Conservation (phyloP, 2,797 vertebrate species). For the Siniperca obscura region DNA sequence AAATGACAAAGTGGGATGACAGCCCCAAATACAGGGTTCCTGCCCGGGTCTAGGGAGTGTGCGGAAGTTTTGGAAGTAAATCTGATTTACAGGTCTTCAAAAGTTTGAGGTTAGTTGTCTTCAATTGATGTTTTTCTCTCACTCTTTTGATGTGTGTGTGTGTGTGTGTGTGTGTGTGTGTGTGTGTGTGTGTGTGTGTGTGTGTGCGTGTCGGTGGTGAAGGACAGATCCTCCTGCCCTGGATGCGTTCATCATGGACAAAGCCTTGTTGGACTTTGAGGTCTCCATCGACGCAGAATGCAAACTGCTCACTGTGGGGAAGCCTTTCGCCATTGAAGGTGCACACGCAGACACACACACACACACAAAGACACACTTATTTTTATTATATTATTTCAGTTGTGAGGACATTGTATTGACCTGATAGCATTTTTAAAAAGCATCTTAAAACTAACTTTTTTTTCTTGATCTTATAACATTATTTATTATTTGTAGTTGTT, state of each 20-base stretch:
- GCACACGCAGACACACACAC: constrained; percentile 29
- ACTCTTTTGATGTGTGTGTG: constrained; percentile 26
- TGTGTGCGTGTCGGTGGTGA: constrained; percentile 75
- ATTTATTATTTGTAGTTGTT: background rate
- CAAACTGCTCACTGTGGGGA: constrained; percentile 95
- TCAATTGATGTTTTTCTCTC: constrained; percentile 58
- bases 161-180: constrained; percentile 45
- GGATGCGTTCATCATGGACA: constrained; percentile 98
- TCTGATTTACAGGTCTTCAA: constrained; percentile 33
- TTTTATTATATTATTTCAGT: background rate
- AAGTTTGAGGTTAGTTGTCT: constrained; percentile 30
- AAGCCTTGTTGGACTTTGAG: constrained; percentile 95
- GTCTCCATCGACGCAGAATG: constrained; percentile 97
- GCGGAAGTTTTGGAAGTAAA: constrained; percentile 33
- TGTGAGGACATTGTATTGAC: constrained; percentile 14
- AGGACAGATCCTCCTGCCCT: constrained; percentile 94
- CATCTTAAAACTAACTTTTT: background rate
- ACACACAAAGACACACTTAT: constrained; percentile 1
- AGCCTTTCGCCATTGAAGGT: constrained; percentile 98
- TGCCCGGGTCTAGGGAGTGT: background rate
- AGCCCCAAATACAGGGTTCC: constrained; percentile 21
- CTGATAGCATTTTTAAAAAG: background rate
- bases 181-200: constrained; percentile 40
- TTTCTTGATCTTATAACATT: background rate
- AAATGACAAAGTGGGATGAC: constrained; percentile 65